Base-by-base conservation (phyloP, 2,888 invertebrate species). In the Bimastos eiseni region DNA sequence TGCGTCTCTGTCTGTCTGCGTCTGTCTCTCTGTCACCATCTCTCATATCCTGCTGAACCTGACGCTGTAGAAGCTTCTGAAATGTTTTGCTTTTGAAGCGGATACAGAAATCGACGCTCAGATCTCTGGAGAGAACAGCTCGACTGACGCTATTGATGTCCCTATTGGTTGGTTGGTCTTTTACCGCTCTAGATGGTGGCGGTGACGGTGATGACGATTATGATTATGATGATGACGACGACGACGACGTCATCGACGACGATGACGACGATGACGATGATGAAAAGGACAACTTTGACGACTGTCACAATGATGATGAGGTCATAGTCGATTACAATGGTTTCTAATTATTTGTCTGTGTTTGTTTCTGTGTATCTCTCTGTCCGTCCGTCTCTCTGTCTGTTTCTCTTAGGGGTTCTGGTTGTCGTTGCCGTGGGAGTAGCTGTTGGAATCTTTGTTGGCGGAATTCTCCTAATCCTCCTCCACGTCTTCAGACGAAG, bases 401-500 rank as follows among this genome's bases (percentile, higher is more conserved):
- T 83, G 17, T 89, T 19, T 41, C 36, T 15, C 8, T n/a, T 44
- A 89, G 90, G 90, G 34, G 34, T 89, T 30, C 44, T 89, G 70
- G 34, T 89, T 1, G 90, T 89, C n/a, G 70, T 89, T 0, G 90
- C 90, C 4, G 90, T 89, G 17, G 90, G 90, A 89, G 90, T 89
- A 83, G 90, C 90, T 4, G 33, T 89, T 37, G 90, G 90, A 89
- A 49, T 89, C 44, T 55, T 89, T 30, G n/a, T 89, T 17, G 90
- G 90, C 24, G 90, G 90, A 49, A 37, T 89, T 21, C 55, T 89
- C 21, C 70, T 89, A 36, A 17, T 86, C 36, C 34, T 86, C 21
- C 13, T 86, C 86, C 37, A 86, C 86, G 36, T 37, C 86, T 34
- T 34, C 24, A 86, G 86, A 30, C 30, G 30, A 70, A 70, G 70